Evolutionary conservation across 2,113 vertebrate genomes (phyloP).

Genomic region (Nipponia nippon): DNA sequence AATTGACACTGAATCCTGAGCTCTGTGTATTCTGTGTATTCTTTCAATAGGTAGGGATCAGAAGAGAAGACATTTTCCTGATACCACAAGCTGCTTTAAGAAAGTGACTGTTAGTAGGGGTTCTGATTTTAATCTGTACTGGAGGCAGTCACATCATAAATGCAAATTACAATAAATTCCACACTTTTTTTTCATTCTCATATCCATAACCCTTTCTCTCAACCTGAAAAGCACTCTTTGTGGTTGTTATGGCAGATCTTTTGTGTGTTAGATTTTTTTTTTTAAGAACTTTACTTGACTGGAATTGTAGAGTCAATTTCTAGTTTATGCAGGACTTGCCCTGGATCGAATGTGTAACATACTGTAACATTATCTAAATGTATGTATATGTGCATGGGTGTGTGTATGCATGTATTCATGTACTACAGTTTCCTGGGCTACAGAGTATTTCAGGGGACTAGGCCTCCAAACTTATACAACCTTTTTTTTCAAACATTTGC

Average conservation of each 20-base stretch:
- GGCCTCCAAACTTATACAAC: neutral
- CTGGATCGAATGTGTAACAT: neutral
- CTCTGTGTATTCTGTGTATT: neutral
- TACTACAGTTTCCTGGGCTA: neutral
- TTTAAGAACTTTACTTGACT: neutral
- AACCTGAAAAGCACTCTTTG: neutral
- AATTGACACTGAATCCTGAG: constrained; percentile 6
- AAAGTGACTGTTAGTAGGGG: neutral
- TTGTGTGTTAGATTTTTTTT: neutral
- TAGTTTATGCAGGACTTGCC: neutral
- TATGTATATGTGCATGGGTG: fast-evolving
- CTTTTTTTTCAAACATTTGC: neutral
- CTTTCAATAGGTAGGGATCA: neutral
- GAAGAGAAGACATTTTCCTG: neutral
- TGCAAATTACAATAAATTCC: neutral
- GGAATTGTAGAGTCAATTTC: neutral
- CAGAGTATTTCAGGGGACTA: neutral
- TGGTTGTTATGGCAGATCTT: neutral
- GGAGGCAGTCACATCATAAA: neutral
- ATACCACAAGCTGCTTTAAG: neutral
- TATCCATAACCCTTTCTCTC: neutral
- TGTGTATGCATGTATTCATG: neutral
- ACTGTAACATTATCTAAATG: neutral
- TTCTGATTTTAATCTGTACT: constrained; percentile 3
- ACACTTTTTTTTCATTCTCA: neutral